phyloP scores from a whole-genome alignment of 2,113 vertebrate species.

The Tyto alba region DNA sequence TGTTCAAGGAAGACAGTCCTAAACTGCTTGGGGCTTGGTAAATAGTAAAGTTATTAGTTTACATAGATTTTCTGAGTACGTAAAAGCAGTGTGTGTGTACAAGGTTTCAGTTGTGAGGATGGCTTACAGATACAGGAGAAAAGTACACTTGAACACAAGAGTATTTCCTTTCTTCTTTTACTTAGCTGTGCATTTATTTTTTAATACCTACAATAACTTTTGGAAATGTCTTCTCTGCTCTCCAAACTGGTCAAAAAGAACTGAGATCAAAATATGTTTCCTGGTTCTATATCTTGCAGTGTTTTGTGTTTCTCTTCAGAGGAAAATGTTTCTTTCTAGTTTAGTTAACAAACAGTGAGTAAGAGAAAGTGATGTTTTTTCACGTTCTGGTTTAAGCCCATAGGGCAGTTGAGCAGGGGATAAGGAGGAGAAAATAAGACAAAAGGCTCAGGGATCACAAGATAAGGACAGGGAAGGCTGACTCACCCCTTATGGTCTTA shows the following conservation, averaged over 20 bases:
- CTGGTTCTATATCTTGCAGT: neutral
- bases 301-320: neutral
- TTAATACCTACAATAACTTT: neutral
- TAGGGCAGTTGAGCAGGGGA: too few relatives aligned
- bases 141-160: neutral
- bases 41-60: neutral
- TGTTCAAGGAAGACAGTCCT: neutral
- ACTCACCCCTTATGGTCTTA: too few relatives aligned
- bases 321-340: neutral
- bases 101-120: neutral
- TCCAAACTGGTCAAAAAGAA: neutral
- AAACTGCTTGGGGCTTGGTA: neutral
- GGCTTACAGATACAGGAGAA: neutral
- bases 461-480: too few relatives aligned
- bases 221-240: neutral
- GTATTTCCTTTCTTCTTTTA: accelerated
- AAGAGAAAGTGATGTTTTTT: neutral
- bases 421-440: too few relatives aligned
- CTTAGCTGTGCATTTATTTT: neutral
- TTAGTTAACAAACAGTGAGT: neutral
- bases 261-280: neutral
- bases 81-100: neutral
- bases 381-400: too few relatives aligned
- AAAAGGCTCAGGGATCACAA: too few relatives aligned
- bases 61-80: accelerated